Conservation (phyloP, 2,888 invertebrate genomes). For the Nomada ferruginata region DNA sequence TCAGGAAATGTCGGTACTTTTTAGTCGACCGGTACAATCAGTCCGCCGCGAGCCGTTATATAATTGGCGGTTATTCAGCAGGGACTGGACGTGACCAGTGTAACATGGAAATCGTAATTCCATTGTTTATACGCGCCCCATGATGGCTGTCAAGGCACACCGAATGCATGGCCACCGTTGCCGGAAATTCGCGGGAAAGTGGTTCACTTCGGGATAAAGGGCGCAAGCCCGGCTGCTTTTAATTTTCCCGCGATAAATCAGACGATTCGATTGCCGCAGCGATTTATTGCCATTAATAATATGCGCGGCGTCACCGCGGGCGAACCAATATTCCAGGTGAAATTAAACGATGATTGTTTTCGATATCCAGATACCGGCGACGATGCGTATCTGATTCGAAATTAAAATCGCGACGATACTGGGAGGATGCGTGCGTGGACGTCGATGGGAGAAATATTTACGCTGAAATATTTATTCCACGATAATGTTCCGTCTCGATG, state of each 20-base stretch:
- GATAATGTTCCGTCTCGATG: too few species aligned
- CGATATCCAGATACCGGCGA: constrained; percentile 26
- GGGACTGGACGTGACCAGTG: constrained; percentile 29
- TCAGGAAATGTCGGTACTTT: constrained; percentile 5
- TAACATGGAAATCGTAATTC: constrained; percentile 44
- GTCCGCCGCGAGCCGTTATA: constrained; percentile 10
- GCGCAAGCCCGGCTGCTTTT: constrained; percentile 41
- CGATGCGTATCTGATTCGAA: constrained; percentile 14
- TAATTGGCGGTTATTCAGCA: constrained; percentile 50
- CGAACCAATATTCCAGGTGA: constrained; percentile 33
- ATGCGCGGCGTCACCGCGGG: constrained; percentile 35
- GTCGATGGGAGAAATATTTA: too few species aligned
- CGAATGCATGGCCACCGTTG: constrained; percentile 26
- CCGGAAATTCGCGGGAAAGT: constrained; percentile 30
- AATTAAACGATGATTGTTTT: constrained; percentile 52
- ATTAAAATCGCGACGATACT: constrained; percentile 15
- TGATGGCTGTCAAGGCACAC: constrained; percentile 39
- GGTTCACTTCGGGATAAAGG: constrained; percentile 42
- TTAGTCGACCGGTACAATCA: neutral
- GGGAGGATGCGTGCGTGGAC: too few species aligned
- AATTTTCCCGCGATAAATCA: constrained; percentile 61
- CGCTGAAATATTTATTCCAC: too few species aligned
- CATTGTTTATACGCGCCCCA: constrained; percentile 46
- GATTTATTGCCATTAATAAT: constrained; percentile 58
- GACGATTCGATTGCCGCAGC: constrained; percentile 31